Evolutionary conservation across 2,113 vertebrate genomes (phyloP).

Genomic region (Ornithorhynchus anatinus): DNA sequence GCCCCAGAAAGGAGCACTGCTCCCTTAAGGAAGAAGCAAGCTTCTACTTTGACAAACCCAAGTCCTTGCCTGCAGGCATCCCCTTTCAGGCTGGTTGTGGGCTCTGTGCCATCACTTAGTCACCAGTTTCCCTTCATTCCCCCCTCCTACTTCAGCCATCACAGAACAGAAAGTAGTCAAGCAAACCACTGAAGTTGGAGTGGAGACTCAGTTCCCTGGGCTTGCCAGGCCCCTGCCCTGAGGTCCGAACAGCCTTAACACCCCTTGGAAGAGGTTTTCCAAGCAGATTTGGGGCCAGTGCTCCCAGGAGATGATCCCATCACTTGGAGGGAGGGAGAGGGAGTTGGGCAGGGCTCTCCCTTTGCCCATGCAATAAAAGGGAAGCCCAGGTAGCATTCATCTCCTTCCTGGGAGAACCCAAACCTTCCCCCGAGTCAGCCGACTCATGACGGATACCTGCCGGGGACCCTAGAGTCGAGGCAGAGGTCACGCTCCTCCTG

Average conservation of each 20-base stretch:
- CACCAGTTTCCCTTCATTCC: constrained; percentile 30
- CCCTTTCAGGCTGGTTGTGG: neutral
- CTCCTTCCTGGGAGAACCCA: neutral
- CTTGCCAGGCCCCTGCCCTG: neutral
- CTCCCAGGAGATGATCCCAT: too few species aligned
- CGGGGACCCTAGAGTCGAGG: too few species aligned
- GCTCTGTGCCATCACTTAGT: constrained; percentile 46
- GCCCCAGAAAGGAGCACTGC: too few species aligned
- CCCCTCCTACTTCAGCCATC: neutral
- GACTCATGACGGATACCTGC: fast-evolving
- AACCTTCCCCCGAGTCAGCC: neutral
- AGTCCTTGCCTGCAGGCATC: neutral
- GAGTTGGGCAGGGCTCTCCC: neutral
- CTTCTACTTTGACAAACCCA: neutral
- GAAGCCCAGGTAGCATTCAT: neutral
- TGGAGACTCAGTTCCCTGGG: neutral
- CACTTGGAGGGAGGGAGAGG: neutral
- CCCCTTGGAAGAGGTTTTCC: neutral
- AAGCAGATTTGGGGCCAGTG: neutral
- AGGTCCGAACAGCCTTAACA: neutral
- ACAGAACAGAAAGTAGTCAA: neutral
- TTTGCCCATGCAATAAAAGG: neutral
- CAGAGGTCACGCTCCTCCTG: fast-evolving
- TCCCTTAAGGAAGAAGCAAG: neutral
- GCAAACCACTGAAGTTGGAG: neutral